phyloP scores from a whole-genome alignment of 2,888 invertebrate species.

The Agrenia bidenticulata region DNA sequence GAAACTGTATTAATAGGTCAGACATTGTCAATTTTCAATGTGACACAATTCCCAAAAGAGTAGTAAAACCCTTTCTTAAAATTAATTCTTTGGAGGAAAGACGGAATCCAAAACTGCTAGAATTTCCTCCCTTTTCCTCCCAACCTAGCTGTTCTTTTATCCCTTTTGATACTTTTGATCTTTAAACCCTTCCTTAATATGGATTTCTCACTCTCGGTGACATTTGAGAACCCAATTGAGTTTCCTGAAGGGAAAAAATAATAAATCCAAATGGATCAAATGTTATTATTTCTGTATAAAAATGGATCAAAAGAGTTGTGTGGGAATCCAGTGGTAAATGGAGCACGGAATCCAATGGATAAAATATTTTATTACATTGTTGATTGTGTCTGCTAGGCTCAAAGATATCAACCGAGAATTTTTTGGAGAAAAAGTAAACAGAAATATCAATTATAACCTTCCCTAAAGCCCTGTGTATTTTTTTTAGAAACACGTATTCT shows the following conservation, averaged over 20 bases:
- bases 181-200: too few species aligned
- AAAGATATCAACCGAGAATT: neutral
- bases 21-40: neutral
- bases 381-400: too few species aligned
- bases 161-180: neutral
- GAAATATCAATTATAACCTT: too few species aligned
- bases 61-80: slow-evolving; percentile 12
- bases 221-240: slow-evolving; percentile 10
- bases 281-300: too few species aligned
- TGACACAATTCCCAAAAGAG: neutral
- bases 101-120: too few species aligned
- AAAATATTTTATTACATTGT: too few species aligned
- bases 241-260: neutral
- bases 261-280: neutral
- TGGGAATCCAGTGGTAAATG: too few species aligned
- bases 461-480: too few species aligned
- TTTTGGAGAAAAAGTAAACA: slow-evolving; percentile 18
- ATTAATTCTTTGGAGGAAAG: too few species aligned
- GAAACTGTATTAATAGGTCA: slow-evolving; percentile 19
- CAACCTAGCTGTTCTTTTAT: neutral
- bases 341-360: too few species aligned
- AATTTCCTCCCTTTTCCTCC: neutral
- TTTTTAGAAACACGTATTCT: too few species aligned
- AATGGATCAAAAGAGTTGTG: too few species aligned
- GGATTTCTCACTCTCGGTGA: neutral